phyloP scores from a whole-genome alignment of 2,113 vertebrate genomes.

The Sialia sialis region DNA sequence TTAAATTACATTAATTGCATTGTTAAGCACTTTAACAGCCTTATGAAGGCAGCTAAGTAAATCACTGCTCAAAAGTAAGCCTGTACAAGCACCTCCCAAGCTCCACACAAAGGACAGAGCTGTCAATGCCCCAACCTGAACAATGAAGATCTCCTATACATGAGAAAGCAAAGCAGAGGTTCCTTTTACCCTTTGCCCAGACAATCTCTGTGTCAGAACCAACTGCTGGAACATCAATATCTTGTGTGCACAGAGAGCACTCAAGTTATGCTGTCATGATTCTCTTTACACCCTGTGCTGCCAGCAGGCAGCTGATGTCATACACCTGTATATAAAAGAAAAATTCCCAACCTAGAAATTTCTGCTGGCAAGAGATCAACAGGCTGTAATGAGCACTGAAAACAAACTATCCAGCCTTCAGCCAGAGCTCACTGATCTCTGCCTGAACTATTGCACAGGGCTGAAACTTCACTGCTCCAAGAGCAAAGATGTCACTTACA shows the following conservation, averaged over 20 bases:
- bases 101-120: not conserved
- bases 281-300: conserved; percentile 14
- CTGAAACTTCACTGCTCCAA: not conserved
- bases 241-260: not conserved
- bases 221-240: not conserved
- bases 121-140: not conserved
- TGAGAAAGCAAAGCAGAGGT: not conserved
- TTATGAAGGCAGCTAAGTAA: conserved; percentile 36
- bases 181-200: not conserved
- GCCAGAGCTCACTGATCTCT: not conserved
- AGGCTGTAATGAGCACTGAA: not conserved
- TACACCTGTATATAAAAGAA: not conserved
- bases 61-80: not conserved
- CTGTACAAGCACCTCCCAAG: not conserved
- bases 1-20: conserved; percentile 50
- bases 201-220: not conserved
- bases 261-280: not conserved
- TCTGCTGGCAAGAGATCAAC: conserved; percentile 43
- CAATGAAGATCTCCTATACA: not conserved
- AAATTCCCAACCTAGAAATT: conserved; percentile 35
- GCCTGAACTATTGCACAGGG: not conserved
- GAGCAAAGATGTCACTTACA: not conserved
- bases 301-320: conserved; percentile 22
- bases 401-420: not conserved
- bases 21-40: conserved; percentile 53